These are phyloP conservation scores for Cetoscarus ocellatus DNA, from an alignment of 2,797 vertebrate species.

Conservation along the genomic window DNA sequence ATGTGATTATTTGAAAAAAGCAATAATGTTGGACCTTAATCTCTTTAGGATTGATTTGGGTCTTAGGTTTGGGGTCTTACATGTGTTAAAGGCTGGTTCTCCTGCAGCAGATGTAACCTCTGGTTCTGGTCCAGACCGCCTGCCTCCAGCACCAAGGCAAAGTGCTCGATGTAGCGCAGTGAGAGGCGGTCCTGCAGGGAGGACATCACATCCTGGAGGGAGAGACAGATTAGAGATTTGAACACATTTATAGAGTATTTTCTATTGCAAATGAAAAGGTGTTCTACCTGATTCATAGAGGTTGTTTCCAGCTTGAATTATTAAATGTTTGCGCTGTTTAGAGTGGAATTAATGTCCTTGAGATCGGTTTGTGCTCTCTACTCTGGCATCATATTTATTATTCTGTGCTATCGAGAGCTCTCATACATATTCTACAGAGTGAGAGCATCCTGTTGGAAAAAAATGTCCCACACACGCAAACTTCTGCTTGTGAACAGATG, in stretches of 20 bases:
- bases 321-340: too few relatives aligned
- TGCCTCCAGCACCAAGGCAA: conserved; percentile 96
- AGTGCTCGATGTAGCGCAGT: conserved; percentile 97
- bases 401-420: conserved; percentile 21
- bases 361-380: too few relatives aligned
- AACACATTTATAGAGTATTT: conserved; percentile 1
- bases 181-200: conserved; percentile 98
- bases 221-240: conserved; percentile 36
- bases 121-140: conserved; percentile 93
- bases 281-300: too few relatives aligned
- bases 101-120: conserved; percentile 94
- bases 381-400: conserved; percentile 5
- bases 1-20: too few relatives aligned
- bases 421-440: conserved; percentile 18
- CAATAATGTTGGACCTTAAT: too few relatives aligned
- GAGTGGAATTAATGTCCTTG: too few relatives aligned
- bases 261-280: too few relatives aligned
- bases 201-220: conserved; percentile 94
- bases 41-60: neutral
- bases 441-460: conserved; percentile 39
- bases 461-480: conserved; percentile 33
- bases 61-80: conserved; percentile 85
- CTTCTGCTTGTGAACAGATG: conserved; percentile 37
- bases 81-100: conserved; percentile 96
- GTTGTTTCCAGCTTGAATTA: too few relatives aligned